Conservation (phyloP, 2,797 vertebrate species). For the Manis javanica region DNA sequence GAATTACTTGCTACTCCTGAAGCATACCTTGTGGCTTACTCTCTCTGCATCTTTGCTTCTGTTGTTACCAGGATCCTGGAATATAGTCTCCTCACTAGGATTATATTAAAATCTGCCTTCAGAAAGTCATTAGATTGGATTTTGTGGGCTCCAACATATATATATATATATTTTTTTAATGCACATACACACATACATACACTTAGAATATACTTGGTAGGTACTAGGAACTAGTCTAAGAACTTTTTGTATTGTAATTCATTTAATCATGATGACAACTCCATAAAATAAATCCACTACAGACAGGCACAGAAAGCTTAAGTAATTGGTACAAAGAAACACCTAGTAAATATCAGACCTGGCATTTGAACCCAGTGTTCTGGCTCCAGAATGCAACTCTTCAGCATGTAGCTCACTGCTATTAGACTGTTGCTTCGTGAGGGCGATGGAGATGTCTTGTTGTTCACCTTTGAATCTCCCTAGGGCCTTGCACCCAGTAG, state of each 20-base stretch:
- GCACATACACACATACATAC: neutral
- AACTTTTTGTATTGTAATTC: neutral
- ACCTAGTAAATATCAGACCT: neutral
- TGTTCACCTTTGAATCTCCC: neutral
- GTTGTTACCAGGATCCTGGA: neutral
- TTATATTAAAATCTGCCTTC: slow-evolving; percentile 24
- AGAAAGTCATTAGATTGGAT: slow-evolving; percentile 4
- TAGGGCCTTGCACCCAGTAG: neutral
- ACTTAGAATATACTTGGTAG: neutral
- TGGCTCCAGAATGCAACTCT: neutral
- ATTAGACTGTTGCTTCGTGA: neutral
- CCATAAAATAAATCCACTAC: neutral
- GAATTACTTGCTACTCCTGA: neutral
- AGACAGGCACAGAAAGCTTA: neutral
- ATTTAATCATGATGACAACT: neutral
- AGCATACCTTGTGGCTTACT: neutral
- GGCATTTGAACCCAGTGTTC: neutral
- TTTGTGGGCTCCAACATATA: neutral
- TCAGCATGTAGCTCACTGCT: neutral
- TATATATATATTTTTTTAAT: too few species aligned
- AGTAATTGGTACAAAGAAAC: neutral
- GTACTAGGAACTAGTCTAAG: neutral
- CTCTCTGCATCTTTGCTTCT: neutral
- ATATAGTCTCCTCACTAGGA: neutral
- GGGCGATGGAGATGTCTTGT: neutral